Evolutionary conservation across 1,140 invertebrate species (phyloP), one percentile per base, ranked within the genome.

Genomic region (Pseudomyrmex cubaensis): DNA sequence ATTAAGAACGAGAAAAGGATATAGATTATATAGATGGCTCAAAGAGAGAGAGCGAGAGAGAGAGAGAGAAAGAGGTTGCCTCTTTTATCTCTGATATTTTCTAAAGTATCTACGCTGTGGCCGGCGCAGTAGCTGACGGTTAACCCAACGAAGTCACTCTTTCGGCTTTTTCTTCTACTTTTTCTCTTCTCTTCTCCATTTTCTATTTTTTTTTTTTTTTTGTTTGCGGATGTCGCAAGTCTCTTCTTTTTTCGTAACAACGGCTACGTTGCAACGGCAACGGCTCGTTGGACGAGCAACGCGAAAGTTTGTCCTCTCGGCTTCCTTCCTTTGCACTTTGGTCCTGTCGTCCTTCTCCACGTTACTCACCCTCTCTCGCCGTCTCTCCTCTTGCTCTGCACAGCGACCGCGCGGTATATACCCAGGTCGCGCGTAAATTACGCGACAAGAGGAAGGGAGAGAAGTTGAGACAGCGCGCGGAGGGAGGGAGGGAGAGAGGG

Each of bases 371-470:
- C 50, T 64, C 67, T 46, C 57, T 54, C 54, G 46, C 57, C 44
- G 25, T 25, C 25, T 25, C 25, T 64, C 44, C 46, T 57, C 67
- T 73, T 50, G 78, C 50, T 35, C 35, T 20, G 48, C 48, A 63
- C 35, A 67, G 72, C 73, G 73, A 54, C 69, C 57, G 22, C 54
- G 56, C 35, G 35, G 35, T 35, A 54, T 72, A 61, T 69, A 80
- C 54, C 66, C 76, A 80, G 44, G 76, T 80, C 82, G 74, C 63
- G 83, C 69, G 87, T 88, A 89, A 88, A 88, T 86, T 88, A 83
- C 82, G 62, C 78, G 82, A 85, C 75, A 70, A 85, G 66, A 62
- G 69, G 46, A 48, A 67, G 8, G 50, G 66, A 76, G 76, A 66
- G 52, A 82, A 64, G 52, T 82, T 12, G 84, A n/a, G 54, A 20